phyloP scores from a whole-genome alignment of 2,888 invertebrate genomes.

The Scaptodrosophila latifasciaeformis region DNA sequence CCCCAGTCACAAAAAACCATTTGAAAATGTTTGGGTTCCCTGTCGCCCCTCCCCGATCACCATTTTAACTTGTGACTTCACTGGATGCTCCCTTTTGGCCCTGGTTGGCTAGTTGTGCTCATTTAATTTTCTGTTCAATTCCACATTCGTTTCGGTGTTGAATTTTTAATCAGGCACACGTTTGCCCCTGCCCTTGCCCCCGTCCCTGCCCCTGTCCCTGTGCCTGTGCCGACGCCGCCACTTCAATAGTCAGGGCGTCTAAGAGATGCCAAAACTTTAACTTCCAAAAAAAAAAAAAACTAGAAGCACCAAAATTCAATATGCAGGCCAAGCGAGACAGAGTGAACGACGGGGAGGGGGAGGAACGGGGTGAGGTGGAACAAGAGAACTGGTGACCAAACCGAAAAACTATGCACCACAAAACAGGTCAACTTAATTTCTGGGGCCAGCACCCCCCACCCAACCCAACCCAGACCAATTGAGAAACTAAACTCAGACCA shows the following conservation, averaged over 20 bases:
- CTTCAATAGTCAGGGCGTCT: too few relatives aligned
- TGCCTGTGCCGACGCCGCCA: too few relatives aligned
- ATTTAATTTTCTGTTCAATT: constrained; percentile 72
- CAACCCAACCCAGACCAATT: too few relatives aligned
- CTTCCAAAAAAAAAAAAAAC: too few relatives aligned
- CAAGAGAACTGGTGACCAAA: constrained; percentile 28
- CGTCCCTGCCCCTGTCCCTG: too few relatives aligned
- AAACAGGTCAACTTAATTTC: constrained; percentile 71
- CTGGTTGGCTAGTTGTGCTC: too few relatives aligned
- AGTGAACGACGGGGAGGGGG: constrained; percentile 1
- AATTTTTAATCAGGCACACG: constrained; percentile 72
- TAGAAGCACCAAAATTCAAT: constrained; percentile 40
- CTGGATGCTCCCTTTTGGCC: too few relatives aligned
- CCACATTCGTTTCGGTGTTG: constrained; percentile 69
- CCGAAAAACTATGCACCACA: constrained; percentile 42
- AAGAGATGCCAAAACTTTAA: not conserved
- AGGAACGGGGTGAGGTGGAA: not conserved
- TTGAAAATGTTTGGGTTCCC: not conserved
- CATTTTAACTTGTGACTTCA: too few relatives aligned
- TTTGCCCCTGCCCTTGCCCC: too few relatives aligned
- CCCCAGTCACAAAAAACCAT: too few relatives aligned
- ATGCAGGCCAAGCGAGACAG: constrained; percentile 44
- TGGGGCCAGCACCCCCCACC: too few relatives aligned
- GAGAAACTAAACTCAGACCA: too few relatives aligned
- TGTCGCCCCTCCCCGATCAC: not conserved